Base-by-base conservation (phyloP, 37 sponge, comb jelly and placozoan species). In the Mnemiopsis leidyi region DNA sequence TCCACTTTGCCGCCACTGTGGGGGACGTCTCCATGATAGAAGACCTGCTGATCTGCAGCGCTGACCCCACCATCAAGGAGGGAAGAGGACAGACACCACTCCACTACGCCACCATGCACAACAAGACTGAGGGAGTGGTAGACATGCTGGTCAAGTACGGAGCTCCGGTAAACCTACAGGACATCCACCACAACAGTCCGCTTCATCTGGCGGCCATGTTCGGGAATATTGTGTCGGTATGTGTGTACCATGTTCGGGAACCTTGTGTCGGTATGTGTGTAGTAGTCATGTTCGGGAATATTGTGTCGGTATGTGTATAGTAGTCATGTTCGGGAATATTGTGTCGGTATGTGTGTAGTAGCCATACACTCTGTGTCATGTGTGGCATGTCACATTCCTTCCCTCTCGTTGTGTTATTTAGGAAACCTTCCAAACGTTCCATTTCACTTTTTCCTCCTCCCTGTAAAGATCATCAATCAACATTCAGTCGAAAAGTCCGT, bases 81-180 rank as follows among this genome's bases (percentile, higher is more conserved):
- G 73, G 73, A 1, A 16, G 73, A 28, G 73, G 73, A 28, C 73
- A 69, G 73, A 69, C 73, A 25, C 73, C 73, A 5, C 73, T 69
- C 73, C 73, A 69, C 73, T 69, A 69, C 73, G 73, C 73, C 2
- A 69, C 73, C 73, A 69, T 69, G 73, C 73, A 69, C 73, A 69
- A 69, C n/a, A 69, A 69, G n/a, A 69, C 73, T n/a, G 28, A 21
- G 73, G 73, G 73, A 3, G 29, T 69, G 21, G 73, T 69, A 25
- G 73, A 69, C 23, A 69, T 69, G 73, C 21, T 69, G 73, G 29
- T 69, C 28, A 69, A 69, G 73, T 69, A 69, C 73, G 73, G 73
- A 25, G 73, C 73, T 69, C 73, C 73, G 21, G 73, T 69, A 3
- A 69, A 69, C 73, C 73, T 28, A 25, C 24, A 69, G 73, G 73